Evolutionary conservation across 1,140 invertebrate genomes (phyloP).

Genomic region (Babylonia areolata): DNA sequence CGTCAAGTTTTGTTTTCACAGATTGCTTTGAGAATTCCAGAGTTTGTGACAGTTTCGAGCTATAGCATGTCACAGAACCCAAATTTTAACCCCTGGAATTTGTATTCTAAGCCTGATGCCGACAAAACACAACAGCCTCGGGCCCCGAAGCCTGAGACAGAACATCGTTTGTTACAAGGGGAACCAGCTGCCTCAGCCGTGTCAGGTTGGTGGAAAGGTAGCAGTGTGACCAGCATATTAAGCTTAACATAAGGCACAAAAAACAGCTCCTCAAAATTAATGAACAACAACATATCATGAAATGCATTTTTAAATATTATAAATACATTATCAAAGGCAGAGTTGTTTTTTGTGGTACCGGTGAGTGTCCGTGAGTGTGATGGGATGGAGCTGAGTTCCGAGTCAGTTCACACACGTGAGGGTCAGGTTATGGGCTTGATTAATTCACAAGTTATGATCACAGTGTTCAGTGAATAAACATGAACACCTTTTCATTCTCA

Average conservation of each 20-base stretch:
- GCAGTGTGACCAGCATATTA: too few species aligned
- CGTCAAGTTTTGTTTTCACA: slow-evolving; percentile 15
- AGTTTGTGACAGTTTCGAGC: background rate
- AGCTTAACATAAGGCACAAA: too few species aligned
- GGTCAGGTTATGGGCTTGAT: background rate
- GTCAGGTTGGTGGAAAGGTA: too few species aligned
- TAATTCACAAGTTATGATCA: background rate
- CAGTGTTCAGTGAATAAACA: background rate
- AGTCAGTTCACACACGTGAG: too few species aligned
- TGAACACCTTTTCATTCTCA: background rate
- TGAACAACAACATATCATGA: too few species aligned
- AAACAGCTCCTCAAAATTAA: too few species aligned
- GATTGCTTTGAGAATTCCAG: background rate
- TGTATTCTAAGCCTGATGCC: background rate
- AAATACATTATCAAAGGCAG: too few species aligned
- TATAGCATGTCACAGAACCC: background rate
- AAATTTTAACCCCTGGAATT: background rate
- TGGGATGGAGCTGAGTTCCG: too few species aligned
- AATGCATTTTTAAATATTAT: too few species aligned
- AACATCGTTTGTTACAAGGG: slow-evolving; percentile 42
- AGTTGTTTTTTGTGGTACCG: too few species aligned
- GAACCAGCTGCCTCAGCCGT: too few species aligned
- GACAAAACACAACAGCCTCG: slow-evolving; percentile 15
- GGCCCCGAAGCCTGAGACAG: slow-evolving; percentile 39
- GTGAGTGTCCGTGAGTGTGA: too few species aligned